phyloP scores from a whole-genome alignment of 2,888 invertebrate genomes.

The Lamellibrachia columna region DNA sequence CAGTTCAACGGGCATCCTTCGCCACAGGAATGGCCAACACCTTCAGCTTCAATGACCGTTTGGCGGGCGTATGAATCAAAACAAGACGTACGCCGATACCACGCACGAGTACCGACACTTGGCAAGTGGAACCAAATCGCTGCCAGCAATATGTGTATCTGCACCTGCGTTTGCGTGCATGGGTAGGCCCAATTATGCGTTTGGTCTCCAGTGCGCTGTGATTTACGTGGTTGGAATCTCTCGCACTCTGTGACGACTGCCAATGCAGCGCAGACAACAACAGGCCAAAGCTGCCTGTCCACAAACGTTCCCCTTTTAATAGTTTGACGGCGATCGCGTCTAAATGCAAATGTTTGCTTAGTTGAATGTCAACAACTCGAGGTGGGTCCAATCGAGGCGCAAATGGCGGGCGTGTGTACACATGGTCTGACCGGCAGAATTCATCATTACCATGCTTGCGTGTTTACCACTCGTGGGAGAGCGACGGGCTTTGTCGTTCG shows the following conservation, averaged over 20 bases:
- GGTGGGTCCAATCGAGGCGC: background rate
- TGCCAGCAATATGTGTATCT: background rate
- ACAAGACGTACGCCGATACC: background rate
- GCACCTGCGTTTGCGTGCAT: background rate
- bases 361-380: background rate
- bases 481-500: too few species aligned
- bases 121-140: background rate
- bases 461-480: background rate
- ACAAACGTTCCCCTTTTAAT: background rate
- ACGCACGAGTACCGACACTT: background rate
- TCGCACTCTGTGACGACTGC: background rate
- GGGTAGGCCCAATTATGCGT: background rate
- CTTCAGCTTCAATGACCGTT: background rate
- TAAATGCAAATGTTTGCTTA: slow-evolving; percentile 12
- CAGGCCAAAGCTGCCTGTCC: background rate
- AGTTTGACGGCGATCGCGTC: background rate
- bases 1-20: background rate
- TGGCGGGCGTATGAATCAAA: background rate
- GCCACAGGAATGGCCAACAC: background rate
- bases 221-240: background rate
- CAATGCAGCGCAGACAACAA: background rate
- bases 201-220: background rate
- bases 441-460: background rate
- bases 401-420: background rate
- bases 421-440: background rate